phyloP scores from a whole-genome alignment of 2,888 invertebrate species.

The Drosophila peninsularis region DNA sequence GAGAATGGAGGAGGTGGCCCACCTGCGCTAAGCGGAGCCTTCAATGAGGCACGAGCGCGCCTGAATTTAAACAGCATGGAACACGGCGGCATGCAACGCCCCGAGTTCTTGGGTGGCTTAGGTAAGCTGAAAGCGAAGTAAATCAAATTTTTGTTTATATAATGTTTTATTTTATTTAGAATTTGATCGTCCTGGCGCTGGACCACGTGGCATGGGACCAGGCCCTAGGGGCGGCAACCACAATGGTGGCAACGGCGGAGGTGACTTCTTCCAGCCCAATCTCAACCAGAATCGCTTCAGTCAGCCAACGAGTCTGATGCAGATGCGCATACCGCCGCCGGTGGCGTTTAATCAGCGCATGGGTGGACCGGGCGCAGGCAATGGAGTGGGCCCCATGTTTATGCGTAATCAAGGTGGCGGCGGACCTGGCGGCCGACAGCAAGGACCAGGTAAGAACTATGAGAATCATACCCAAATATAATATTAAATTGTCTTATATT shows the following conservation, averaged over 20 bases:
- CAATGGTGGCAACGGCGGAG: conserved; percentile 64
- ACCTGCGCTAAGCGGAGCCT: conserved; percentile 44
- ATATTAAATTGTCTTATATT: neutral
- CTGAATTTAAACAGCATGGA: conserved; percentile 77
- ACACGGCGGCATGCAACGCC: conserved; percentile 70
- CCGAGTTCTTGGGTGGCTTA: conserved; percentile 80
- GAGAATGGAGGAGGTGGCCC: conserved; percentile 69
- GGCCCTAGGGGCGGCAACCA: conserved; percentile 63
- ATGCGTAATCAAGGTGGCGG: conserved; percentile 70
- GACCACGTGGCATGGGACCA: conserved; percentile 52
- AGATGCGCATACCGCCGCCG: conserved; percentile 84
- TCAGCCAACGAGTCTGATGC: conserved; percentile 83
- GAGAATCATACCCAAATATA: neutral
- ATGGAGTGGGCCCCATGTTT: conserved; percentile 69
- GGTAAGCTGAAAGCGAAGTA: no score
- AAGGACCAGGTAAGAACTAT: conserved; percentile 72
- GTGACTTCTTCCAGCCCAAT: conserved; percentile 81
- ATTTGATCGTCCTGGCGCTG: conserved; percentile 74
- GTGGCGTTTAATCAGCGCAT: conserved; percentile 82
- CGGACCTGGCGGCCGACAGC: conserved; percentile 69
- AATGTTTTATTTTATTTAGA: no score
- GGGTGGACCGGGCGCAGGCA: conserved; percentile 65
- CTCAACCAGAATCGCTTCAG: conserved; percentile 84
- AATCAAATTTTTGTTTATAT: no score
- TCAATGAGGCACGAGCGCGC: conserved; percentile 69